These are phyloP conservation scores for Cephus sareptanus DNA, from an alignment of 2,888 invertebrate species.

Conservation along the genomic window DNA sequence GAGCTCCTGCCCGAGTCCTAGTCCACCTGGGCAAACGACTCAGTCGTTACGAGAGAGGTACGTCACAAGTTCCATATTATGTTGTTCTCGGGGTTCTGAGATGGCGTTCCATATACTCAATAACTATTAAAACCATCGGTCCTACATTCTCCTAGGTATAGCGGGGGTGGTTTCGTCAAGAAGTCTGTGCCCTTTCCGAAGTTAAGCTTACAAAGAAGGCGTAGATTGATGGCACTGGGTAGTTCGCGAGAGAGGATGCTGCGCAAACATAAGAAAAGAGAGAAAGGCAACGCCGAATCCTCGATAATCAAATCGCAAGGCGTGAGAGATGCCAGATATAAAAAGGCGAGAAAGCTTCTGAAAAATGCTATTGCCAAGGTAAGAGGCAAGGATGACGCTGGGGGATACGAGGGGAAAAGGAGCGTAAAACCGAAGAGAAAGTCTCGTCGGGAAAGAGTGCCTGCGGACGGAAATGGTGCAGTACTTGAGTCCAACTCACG, in stretches of 20 bases:
- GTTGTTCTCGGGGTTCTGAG: not conserved
- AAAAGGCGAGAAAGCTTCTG: slow-evolving; percentile 65
- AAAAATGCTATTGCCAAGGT: slow-evolving; percentile 67
- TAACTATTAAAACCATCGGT: not conserved
- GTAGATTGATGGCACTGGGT: slow-evolving; percentile 67
- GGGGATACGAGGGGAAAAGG: not conserved
- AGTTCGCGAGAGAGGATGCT: slow-evolving; percentile 61
- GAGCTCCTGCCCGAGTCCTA: slow-evolving; percentile 52
- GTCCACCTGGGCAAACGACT: slow-evolving; percentile 49
- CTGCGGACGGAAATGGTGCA: not conserved
- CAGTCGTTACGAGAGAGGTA: slow-evolving; percentile 61
- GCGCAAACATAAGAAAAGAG: slow-evolving; percentile 61
- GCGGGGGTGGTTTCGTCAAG: slow-evolving; percentile 70
- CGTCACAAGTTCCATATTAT: not conserved
- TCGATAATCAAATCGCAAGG: slow-evolving; percentile 52
- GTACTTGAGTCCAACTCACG: too few relatives aligned
- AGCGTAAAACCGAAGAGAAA: not conserved
- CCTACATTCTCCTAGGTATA: slow-evolving; percentile 54
- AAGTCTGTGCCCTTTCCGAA: slow-evolving; percentile 71
- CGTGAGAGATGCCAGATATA: slow-evolving; percentile 58
- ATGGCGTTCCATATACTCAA: not conserved
- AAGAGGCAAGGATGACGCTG: slow-evolving; percentile 17
- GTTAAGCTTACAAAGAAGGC: slow-evolving; percentile 67
- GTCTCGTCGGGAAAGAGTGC: too few relatives aligned
- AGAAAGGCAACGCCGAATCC: slow-evolving; percentile 49